phyloP scores from a whole-genome alignment of 64 coral and sea anemone species.

The Stylophora pistillata region DNA sequence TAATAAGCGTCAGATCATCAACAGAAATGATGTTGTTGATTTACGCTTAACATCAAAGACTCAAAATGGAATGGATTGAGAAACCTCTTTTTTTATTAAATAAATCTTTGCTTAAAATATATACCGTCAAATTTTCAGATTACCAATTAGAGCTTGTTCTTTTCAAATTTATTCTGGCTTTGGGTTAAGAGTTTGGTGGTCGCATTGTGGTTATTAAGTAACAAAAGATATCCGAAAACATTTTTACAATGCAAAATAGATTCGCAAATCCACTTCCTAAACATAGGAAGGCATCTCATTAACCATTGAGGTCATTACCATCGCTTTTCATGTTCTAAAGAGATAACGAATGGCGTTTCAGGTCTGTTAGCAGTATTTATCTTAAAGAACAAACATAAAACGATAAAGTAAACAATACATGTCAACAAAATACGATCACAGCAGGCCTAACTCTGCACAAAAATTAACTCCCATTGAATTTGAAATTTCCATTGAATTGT shows the following conservation, averaged over 20 bases:
- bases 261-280: not conserved
- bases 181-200: not conserved
- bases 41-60: too few relatives aligned
- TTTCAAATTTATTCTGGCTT: not conserved
- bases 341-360: conserved; percentile 12
- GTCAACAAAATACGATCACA: not conserved
- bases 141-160: not conserved
- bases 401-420: conserved; percentile 15
- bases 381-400: conserved; percentile 7
- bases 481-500: not conserved
- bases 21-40: too few relatives aligned
- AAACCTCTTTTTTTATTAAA: too few relatives aligned
- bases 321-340: not conserved
- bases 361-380: conserved; percentile 16
- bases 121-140: not conserved
- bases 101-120: too few relatives aligned
- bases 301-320: not conserved
- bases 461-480: not conserved
- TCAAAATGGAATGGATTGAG: too few relatives aligned
- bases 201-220: not conserved
- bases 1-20: too few relatives aligned
- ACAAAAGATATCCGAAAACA: not conserved
- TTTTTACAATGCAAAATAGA: not conserved
- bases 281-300: conserved; percentile 9
- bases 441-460: not conserved